These are phyloP conservation scores for Drosophila melanocephala DNA, from an alignment of 2,888 invertebrate species.

Conservation along the genomic window DNA sequence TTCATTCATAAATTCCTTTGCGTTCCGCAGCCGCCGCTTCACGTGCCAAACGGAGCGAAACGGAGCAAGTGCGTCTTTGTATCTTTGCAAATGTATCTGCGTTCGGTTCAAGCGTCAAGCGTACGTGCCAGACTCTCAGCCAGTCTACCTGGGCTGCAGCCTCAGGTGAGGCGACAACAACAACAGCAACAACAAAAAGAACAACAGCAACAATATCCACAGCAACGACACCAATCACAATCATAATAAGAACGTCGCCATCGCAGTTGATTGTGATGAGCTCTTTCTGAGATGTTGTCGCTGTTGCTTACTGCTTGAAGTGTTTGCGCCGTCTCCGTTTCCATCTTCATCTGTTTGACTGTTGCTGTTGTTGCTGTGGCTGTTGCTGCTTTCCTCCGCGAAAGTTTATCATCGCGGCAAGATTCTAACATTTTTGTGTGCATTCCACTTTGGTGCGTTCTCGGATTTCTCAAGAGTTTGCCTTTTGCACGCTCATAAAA, in stretches of 20 bases:
- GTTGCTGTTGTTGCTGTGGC: not conserved
- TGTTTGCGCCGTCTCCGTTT: constrained; percentile 29
- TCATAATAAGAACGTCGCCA: constrained; percentile 75
- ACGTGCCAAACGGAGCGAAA: constrained; percentile 32
- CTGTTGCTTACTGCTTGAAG: constrained; percentile 32
- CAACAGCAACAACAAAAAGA: constrained; percentile 1
- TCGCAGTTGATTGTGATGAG: constrained; percentile 75
- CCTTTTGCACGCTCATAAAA: constrained; percentile 74
- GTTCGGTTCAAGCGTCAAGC: constrained; percentile 36
- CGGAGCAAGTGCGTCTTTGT: constrained; percentile 59
- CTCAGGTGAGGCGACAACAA: constrained; percentile 44
- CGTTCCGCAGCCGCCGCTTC: constrained; percentile 32
- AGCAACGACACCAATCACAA: constrained; percentile 74
- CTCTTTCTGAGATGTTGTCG: constrained; percentile 46
- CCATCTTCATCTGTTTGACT: constrained; percentile 8
- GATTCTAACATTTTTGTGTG: constrained; percentile 81
- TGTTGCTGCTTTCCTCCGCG: constrained; percentile 56
- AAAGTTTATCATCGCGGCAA: constrained; percentile 78
- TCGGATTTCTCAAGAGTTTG: constrained; percentile 66
- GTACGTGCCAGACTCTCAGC: constrained; percentile 66
- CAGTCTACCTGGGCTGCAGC: constrained; percentile 18
- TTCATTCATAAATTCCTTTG: constrained; percentile 60
- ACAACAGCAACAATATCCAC: constrained; percentile 9
- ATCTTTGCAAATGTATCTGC: constrained; percentile 61
- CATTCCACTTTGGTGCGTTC: constrained; percentile 81